phyloP scores from a whole-genome alignment of 2,888 invertebrate genomes.

The Tetragonula carbonaria region DNA sequence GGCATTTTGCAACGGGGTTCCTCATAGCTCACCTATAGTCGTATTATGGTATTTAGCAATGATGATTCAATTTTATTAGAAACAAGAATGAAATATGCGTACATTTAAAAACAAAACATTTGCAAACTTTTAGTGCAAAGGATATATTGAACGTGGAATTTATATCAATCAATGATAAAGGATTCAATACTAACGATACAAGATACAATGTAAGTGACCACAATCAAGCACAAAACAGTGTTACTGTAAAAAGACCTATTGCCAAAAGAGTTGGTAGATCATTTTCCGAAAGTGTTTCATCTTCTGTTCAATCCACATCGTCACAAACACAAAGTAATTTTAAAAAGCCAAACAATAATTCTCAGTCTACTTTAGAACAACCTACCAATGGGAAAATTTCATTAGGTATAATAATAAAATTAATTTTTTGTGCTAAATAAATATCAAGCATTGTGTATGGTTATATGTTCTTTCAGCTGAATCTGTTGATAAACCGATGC shows the following conservation, averaged over 20 bases:
- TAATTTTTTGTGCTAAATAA: background rate
- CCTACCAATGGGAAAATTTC: conserved; percentile 76
- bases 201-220: conserved; percentile 68
- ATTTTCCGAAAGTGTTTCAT: conserved; percentile 81
- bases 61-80: background rate
- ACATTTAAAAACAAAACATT: conserved; percentile 17
- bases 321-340: conserved; percentile 67
- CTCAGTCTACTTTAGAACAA: conserved; percentile 71
- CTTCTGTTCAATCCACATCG: conserved; percentile 67
- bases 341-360: conserved; percentile 69
- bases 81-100: background rate
- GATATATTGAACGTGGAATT: conserved; percentile 92
- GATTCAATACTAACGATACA: conserved; percentile 69
- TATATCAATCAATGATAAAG: conserved; percentile 87
- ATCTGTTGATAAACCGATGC: conserved; percentile 83
- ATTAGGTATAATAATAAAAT: conserved; percentile 59
- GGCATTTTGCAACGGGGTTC: conserved; percentile 93
- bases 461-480: conserved; percentile 61
- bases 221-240: conserved; percentile 83
- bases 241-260: conserved; percentile 86
- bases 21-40: conserved; percentile 86
- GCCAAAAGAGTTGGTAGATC: conserved; percentile 85
- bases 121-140: conserved; percentile 85
- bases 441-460: background rate
- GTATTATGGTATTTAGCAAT: conserved; percentile 86